Evolutionary conservation across 2,888 invertebrate species (phyloP).

Genomic region (Andrena marginata): DNA sequence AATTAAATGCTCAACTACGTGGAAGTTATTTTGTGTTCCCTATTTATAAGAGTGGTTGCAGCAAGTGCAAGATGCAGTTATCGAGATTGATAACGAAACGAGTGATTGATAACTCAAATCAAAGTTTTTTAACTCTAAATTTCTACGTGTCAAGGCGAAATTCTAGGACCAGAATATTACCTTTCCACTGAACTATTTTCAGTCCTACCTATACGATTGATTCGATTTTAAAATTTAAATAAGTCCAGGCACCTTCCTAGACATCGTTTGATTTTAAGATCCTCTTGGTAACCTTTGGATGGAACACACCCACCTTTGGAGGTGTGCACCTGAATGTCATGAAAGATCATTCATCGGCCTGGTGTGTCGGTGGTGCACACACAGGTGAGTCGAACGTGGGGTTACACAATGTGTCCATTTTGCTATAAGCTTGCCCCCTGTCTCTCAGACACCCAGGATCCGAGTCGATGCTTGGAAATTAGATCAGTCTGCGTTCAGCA

Average conservation of each 20-base stretch:
- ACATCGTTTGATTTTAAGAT: neutral
- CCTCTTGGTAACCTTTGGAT: constrained; percentile 27
- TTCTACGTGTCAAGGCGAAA: too few relatives aligned
- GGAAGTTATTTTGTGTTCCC: too few relatives aligned
- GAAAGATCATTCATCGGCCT: neutral
- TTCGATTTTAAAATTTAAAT: too few relatives aligned
- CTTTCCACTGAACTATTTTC: too few relatives aligned
- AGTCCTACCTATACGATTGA: too few relatives aligned
- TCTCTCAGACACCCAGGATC: constrained; percentile 51
- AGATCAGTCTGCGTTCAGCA: constrained; percentile 66
- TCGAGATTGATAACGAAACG: too few relatives aligned
- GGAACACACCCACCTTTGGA: neutral
- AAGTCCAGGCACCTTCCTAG: neutral
- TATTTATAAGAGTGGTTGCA: too few relatives aligned
- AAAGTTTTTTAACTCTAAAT: too few relatives aligned
- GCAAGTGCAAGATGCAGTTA: too few relatives aligned
- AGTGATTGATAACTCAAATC: too few relatives aligned
- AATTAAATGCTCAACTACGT: too few relatives aligned
- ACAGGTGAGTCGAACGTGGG: neutral
- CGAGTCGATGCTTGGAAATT: constrained; percentile 64
- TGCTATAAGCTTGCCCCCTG: constrained; percentile 37
- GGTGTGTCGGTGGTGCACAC: constrained; percentile 16
- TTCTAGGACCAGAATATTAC: too few relatives aligned
- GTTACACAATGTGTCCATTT: constrained; percentile 60
- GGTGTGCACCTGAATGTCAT: constrained; percentile 25